phyloP scores from a whole-genome alignment of 2,797 vertebrate species.

The Mormyrus proboscirostris region DNA sequence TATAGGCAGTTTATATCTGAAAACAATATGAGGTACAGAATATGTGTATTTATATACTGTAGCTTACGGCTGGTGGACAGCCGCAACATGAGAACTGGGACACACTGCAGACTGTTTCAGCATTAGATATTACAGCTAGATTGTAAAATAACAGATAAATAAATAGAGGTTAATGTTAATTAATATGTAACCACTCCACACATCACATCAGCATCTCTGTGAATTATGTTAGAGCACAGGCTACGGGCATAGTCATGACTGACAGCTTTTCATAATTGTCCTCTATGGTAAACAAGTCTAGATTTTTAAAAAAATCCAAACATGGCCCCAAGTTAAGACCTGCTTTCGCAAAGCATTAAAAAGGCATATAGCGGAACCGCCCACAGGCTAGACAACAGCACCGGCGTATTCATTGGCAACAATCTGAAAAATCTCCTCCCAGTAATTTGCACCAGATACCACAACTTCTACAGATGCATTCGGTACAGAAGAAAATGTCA shows the following conservation, averaged over 20 bases:
- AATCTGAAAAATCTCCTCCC: background rate
- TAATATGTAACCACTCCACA: background rate
- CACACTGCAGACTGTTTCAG: background rate
- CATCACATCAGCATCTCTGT: slow-evolving; percentile 29
- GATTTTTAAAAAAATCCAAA: background rate
- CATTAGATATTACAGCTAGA: background rate
- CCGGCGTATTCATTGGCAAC: background rate
- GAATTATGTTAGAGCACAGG: slow-evolving; percentile 45
- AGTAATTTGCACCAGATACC: background rate
- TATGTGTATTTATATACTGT: background rate
- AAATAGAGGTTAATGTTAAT: background rate
- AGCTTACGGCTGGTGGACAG: background rate
- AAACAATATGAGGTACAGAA: background rate
- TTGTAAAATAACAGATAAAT: background rate
- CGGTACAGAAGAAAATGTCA: background rate
- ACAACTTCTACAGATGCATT: background rate
- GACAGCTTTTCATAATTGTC: slow-evolving; percentile 44
- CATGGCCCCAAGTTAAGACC: background rate
- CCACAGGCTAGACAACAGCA: background rate
- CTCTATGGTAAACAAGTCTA: slow-evolving; percentile 33
- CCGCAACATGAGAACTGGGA: background rate
- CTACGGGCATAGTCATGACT: slow-evolving; percentile 37
- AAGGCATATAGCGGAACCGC: background rate
- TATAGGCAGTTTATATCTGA: background rate
- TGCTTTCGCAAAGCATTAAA: background rate